A percentile compares a stretch with the other conserved stretches of the same genome.
Conservation (phyloP, 1,140 invertebrate genomes). For the Cydia fagiglandana region DNA sequence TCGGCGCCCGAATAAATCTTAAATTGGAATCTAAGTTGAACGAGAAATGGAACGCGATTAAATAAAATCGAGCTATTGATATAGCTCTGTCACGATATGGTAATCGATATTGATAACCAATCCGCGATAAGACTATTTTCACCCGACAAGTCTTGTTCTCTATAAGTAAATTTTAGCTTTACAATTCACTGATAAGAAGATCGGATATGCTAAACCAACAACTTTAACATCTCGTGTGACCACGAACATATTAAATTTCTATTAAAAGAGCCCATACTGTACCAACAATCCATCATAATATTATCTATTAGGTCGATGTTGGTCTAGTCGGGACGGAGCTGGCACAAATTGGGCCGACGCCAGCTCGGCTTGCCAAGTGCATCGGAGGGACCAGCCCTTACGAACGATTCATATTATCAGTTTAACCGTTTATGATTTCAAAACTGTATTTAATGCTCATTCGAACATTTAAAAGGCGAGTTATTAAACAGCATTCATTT, state of each 20-base stretch:
- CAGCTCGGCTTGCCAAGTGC: slow-evolving; percentile 56
- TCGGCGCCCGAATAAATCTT: not conserved
- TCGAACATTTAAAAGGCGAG: not conserved
- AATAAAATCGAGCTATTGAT: slow-evolving; percentile 48
- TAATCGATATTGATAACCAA: slow-evolving; percentile 68
- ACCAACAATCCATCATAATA: slow-evolving; percentile 50
- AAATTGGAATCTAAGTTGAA: slow-evolving; percentile 8
- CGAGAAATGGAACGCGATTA: slow-evolving; percentile 27
- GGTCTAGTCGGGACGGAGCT: slow-evolving; percentile 47
- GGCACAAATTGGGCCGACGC: slow-evolving; percentile 57
- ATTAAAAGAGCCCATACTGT: slow-evolving; percentile 32
- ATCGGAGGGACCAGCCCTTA: slow-evolving; percentile 50
- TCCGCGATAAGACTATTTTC: slow-evolving; percentile 52
- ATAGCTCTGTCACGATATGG: slow-evolving; percentile 54
- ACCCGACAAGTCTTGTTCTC: slow-evolving; percentile 40
- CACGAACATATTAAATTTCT: slow-evolving; percentile 36
- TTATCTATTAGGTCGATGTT: slow-evolving; percentile 46
- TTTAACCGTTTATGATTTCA: slow-evolving; percentile 36
- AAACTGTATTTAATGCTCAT: slow-evolving; percentile 33
- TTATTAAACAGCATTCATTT: slow-evolving; percentile 4
- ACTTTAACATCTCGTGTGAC: slow-evolving; percentile 13
- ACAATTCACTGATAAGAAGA: slow-evolving; percentile 2
- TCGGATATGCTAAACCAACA: not conserved
- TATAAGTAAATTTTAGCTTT: not conserved
- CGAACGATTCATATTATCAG: slow-evolving; percentile 44